Evolutionary conservation across 2,888 invertebrate genomes (phyloP), one percentile per base, ranked within the genome.

Genomic region (Brachycybe producta): DNA sequence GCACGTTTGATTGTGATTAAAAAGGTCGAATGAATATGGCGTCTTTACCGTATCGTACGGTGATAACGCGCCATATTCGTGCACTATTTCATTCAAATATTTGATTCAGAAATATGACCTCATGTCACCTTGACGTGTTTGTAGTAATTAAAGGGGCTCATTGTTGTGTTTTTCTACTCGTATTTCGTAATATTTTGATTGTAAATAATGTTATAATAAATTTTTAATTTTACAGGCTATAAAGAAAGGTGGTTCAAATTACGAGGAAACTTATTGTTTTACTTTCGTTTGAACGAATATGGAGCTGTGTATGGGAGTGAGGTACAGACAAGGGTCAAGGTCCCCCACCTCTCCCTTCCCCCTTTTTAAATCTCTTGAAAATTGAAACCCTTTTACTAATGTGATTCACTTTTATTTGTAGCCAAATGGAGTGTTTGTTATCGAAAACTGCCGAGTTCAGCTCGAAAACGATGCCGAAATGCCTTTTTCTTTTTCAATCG

Each of bases 171-270:
- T 13, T 7, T 39, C 21, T 39, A 13, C 8, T 11, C n/a, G 32
- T 30, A 38, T 15, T 38, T 38, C 7, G 7, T 38, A 7, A 38
- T 11, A 13, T 30, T 30, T 30, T 30, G 30, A 11, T 11, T 30
- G 13, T 13, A 13, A 11, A 8, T 11, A 30, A 30, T 8, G 8
- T 11, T 11, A 11, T 30, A 30, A 30, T 13, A 13, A 8, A 11
- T 30, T 30, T 30, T 30, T 8, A 30, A 30, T 30, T 30, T n/a
- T 42, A 3, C 17, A 42, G 80, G 74, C 41, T 82, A 78, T 63
- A 82, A 83, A 66, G 82, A 83, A 64, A 72, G 82, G 63, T 82
- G 80, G 75, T 84, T 84, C 67, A 80, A 82, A 61, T 66, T 84
- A 50, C 74, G 78, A 56, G 76, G 76, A 58, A 84, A 84, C 66